Evolutionary conservation across 2,113 vertebrate species (phyloP).

Genomic region (Alethe castanea): DNA sequence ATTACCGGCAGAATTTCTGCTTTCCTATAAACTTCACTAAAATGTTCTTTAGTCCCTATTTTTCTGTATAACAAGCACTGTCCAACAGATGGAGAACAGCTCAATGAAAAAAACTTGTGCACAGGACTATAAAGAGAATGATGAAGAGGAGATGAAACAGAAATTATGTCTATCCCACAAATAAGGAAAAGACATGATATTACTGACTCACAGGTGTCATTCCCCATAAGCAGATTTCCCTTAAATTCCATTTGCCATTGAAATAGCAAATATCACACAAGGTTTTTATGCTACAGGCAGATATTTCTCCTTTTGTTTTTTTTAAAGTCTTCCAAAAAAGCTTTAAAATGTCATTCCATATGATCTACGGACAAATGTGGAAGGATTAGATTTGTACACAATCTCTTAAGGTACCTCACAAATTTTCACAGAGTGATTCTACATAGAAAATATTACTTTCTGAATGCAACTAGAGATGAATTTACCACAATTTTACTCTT

Average conservation of each 20-base stretch:
- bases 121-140: not conserved
- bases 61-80: not conserved
- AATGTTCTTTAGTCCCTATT: not conserved
- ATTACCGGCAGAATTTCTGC: not conserved
- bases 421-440: not conserved
- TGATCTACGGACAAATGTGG: not conserved
- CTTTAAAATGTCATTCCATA: not conserved
- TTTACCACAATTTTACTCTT: not conserved
- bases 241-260: not conserved
- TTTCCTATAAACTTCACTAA: not conserved
- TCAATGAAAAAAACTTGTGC: not conserved
- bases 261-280: not conserved
- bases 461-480: not conserved
- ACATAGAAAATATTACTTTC: not conserved
- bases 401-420: accelerated
- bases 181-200: not conserved
- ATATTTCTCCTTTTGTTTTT: not conserved
- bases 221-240: not conserved
- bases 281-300: not conserved
- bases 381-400: not conserved
- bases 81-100: not conserved
- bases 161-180: not conserved
- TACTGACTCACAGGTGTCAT: not conserved
- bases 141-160: not conserved
- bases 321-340: not conserved